Base-by-base conservation (phyloP, 2,888 invertebrate species). In the Syrista parreyssii region DNA sequence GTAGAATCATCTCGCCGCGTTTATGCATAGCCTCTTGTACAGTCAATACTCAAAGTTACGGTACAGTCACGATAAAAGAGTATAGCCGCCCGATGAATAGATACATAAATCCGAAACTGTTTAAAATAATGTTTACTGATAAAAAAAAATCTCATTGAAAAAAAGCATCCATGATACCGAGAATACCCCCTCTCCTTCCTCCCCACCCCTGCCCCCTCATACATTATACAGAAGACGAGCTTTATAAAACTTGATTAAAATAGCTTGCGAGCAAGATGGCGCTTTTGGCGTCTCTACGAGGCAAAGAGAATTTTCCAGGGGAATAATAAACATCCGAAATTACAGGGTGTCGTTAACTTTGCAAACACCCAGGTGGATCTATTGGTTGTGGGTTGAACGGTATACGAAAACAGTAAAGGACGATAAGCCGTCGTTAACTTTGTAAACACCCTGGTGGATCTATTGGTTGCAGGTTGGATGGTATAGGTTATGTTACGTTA, bases 401-500 rank as follows among this genome's bases (percentile, higher is more conserved):
- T 55, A 30, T 33, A 11, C 33, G 72, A 71, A 30, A 32, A 71
- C 33, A 71, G 74, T 76, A 77, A 78, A 69, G 76, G 76, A 80
- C 79, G 83, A 80, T 83, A 36, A 36, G 36, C 80, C 85, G 79
- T 85, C 84, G 84, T 85, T 85, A 84, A 80, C 80, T 85, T 75
- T 68, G 83, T 80, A 84, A 84, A 84, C 84, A 79, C 69, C 78
- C 79, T 79, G 74, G 74, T 73, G 77, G 76, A 79, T 81, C 4
- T 36, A 12, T 36, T 36, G 36, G 12, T 15, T 4, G 36, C 4
- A 12, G 4, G 12, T 12, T 36, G 12, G 36, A 36, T 36, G 36
- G 36, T 36, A 36, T 1, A 15, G 15, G 4, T 36, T 36, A 12
- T 4, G 36, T 36, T 15, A 15, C 12, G 36, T 15, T 15, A 15